Evolutionary conservation across 2,113 vertebrate genomes (phyloP), one percentile per base, ranked within the genome.

Genomic region (Platichthys flesus): DNA sequence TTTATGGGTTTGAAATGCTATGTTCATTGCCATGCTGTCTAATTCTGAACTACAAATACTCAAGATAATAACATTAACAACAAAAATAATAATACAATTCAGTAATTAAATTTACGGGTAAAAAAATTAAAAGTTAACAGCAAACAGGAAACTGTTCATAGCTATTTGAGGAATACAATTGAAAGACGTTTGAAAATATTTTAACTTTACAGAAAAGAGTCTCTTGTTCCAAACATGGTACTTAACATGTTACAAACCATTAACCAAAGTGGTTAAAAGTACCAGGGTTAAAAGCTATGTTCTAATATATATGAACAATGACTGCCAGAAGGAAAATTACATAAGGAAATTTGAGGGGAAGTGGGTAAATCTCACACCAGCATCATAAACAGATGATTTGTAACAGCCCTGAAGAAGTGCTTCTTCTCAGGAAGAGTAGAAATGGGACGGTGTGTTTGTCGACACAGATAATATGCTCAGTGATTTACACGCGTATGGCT

Each of bases 401-500:
- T 40, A 40, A 59, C 71, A n/a, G 62, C 28, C 2, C 13, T 1
- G 40, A 23, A 64, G 37, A 79, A 69, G 70, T 45, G 58, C 54
- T 64, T 70, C 51, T 74, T 69, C 40, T 49, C 49, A 54, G 47
- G 64, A 66, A 73, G 75, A 66, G 52, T 70, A 49, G 67, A 72
- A 78, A 81, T 72, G 45, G 42, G 49, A 67, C 66, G n/a, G 26
- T 61, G 79, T 66, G 65, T 82, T 26, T 79, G 21, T 16, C 73
- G 68, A 79, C 7, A 20, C 71, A 74, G 74, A 81, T 76, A 76
- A 76, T 79, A 76, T 65, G 51, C 51, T 52, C 54, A 58, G 49
- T 76, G 56, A 78, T 79, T 81, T 63, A 60, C 65, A 18, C 31
- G 51, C 18, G 49, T 13, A 58, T 65, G 18, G 42, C 64, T 15